Base-by-base conservation (phyloP, 2,113 vertebrate species). In the Acrocephalus kingi region DNA sequence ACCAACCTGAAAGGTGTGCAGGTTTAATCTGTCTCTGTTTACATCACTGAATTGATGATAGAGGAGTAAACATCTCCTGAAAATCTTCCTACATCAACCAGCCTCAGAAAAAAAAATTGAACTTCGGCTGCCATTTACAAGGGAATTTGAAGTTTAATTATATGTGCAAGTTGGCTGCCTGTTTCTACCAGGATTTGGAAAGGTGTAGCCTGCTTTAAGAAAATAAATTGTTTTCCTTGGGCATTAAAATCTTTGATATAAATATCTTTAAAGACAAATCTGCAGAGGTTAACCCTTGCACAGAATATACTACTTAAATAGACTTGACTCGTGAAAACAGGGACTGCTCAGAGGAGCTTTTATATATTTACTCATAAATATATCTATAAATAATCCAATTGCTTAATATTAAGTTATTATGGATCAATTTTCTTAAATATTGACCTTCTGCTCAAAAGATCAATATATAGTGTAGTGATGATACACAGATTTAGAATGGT, bases 11-110 rank as follows among this genome's bases (percentile, higher is more conserved):
- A 97, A 94, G 61, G 46, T 93, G 25, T 67, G 28, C 79, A 83
- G 66, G 46, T 68, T 95, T 97, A 95, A 88, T 95, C 88, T 77
- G 45, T 89, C 82, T 87, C 80, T 96, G 71, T 96, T 97, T 96
- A 87, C 79, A 93, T 87, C 77, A 73, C 11, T 87, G 92, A 74
- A 93, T 24, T 89, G 84, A 94, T 96, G 93, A 79, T 67, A 80
- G 67, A 54, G 88, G 43, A 79, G 55, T 87, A 96, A 74, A 95
- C 10, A 7, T 94, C 54, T 75, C 66, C 87, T 64, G 39, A 82
- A 96, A 95, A 94, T 71, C 54, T 90, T 94, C 54, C 63, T 69
- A 66, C 67, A 51, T 84, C 87, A 78, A 37, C 59, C 91, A 93
- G 31, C n/a, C 76, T 94, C 43, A 67, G 54, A 89, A 52, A 95